Evolutionary conservation across 1,140 invertebrate species (phyloP).

Genomic region (Amyelois transitella): DNA sequence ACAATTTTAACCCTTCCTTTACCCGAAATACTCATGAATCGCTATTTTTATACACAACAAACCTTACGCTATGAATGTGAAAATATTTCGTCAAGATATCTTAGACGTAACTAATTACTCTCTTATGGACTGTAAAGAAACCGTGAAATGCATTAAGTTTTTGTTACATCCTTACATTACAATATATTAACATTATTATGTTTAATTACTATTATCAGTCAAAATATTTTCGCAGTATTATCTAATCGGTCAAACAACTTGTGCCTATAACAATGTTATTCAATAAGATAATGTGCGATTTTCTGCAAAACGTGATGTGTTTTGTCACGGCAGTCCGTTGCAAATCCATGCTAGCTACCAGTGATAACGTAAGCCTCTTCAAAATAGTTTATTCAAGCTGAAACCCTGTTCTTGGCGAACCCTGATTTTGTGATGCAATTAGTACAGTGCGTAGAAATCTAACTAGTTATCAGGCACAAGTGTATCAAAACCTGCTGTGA

Average conservation of each 20-base stretch:
- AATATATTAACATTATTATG: conserved; percentile 67
- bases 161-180: conserved; percentile 59
- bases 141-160: conserved; percentile 72
- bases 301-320: background rate
- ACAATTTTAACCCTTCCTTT: conserved; percentile 62
- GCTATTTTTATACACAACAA: conserved; percentile 70
- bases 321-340: background rate
- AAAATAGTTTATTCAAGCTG: background rate
- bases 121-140: conserved; percentile 69
- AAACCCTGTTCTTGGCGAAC: background rate
- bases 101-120: conserved; percentile 58
- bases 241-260: conserved; percentile 33
- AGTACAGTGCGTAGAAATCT: background rate
- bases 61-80: conserved; percentile 69
- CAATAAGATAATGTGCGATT: background rate
- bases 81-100: conserved; percentile 68
- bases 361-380: background rate
- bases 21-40: conserved; percentile 61
- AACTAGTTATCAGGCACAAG: conserved; percentile 7
- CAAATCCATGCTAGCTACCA: background rate
- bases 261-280: conserved; percentile 6
- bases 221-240: conserved; percentile 64
- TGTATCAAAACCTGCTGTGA: conserved; percentile 7
- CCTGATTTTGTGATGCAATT: background rate
- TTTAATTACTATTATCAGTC: conserved; percentile 69